Evolutionary conservation across 2,113 vertebrate genomes (phyloP).

Genomic region (Peromyscus maniculatus): DNA sequence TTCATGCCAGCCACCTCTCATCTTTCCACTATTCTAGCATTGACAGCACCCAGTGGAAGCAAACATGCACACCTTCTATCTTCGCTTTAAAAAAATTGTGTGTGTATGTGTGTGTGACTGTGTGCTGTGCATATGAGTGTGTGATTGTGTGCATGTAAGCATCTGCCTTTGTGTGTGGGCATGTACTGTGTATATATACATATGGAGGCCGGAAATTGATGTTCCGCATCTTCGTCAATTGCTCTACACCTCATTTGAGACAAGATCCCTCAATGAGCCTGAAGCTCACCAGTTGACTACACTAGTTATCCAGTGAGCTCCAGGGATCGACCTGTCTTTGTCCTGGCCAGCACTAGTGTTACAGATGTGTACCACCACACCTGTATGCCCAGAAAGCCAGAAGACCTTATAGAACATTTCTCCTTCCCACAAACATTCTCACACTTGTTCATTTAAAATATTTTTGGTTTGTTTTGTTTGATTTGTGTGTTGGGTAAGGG

Average conservation of each 20-base stretch:
- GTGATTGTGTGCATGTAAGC: not conserved
- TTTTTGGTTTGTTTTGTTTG: not conserved
- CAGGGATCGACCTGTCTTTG: not conserved
- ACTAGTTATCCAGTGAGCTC: not conserved
- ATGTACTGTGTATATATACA: not conserved
- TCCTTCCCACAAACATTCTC: not conserved
- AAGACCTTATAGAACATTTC: accelerated
- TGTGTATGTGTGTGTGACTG: not conserved
- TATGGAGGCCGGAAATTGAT: not conserved
- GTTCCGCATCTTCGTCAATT: not conserved
- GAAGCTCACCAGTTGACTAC: not conserved
- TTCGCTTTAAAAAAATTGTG: not conserved
- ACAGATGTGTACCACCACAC: not conserved
- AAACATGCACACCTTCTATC: not conserved
- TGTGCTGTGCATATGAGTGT: not conserved
- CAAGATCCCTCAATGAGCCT: not conserved
- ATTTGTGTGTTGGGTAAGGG: not conserved
- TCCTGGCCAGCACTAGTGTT: not conserved
- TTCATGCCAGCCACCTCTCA: accelerated
- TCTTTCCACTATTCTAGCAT: accelerated
- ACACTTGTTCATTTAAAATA: not conserved
- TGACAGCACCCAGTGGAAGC: accelerated
- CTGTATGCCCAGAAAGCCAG: not conserved
- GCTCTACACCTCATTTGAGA: not conserved
- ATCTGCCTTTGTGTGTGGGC: not conserved